These are phyloP conservation scores for Helarctos malayanus DNA, from an alignment of 2,797 vertebrate species.

Conservation along the genomic window DNA sequence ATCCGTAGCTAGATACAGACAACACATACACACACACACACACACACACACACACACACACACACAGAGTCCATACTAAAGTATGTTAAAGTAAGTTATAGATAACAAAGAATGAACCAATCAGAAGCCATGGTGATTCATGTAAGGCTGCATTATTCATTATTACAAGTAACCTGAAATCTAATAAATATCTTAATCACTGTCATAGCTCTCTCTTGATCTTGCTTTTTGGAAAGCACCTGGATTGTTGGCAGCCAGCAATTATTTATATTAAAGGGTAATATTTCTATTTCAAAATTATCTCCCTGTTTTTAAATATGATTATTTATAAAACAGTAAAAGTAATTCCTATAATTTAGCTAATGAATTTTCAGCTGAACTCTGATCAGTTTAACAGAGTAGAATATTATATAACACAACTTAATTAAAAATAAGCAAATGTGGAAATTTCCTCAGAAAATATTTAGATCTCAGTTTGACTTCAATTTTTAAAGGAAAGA, in stretches of 20 bases:
- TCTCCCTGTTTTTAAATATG: neutral
- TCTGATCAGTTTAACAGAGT: neutral
- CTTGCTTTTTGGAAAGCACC: neutral
- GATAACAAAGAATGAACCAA: neutral
- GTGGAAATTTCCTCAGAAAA: neutral
- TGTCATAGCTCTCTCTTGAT: neutral
- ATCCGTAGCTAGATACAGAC: neutral
- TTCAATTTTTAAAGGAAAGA: neutral
- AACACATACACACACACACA: neutral
- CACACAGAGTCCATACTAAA: neutral
- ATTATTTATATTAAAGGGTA: conserved; percentile 3
- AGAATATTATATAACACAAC: neutral
- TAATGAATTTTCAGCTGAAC: conserved; percentile 3
- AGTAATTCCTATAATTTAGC: conserved; percentile 13
- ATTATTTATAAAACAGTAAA: conserved; percentile 13
- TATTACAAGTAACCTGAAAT: neutral
- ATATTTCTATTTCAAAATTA: neutral
- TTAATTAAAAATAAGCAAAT: conserved; percentile 38
- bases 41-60: neutral
- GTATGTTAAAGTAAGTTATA: neutral
- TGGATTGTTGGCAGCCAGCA: neutral
- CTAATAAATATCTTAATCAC: neutral
- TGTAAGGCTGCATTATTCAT: neutral
- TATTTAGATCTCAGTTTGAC: neutral
- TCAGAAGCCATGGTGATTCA: neutral